Evolutionary conservation across 1,140 invertebrate genomes (phyloP).

Genomic region (Leptinotarsa defecta): DNA sequence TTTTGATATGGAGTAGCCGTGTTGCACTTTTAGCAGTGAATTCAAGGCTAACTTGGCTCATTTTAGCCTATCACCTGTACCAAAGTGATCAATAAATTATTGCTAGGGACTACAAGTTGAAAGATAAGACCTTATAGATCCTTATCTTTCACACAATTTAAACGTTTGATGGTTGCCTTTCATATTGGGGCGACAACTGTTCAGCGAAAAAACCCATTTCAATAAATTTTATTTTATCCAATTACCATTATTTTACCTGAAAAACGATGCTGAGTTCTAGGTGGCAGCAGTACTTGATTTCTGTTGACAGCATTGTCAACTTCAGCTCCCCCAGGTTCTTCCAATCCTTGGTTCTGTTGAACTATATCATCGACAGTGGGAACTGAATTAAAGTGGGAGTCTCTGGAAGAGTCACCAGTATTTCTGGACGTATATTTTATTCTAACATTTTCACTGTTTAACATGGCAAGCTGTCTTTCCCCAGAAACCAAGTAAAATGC

Average conservation of each 20-base stretch:
- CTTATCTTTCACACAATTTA: no score
- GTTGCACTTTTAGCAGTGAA: no score
- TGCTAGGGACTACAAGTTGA: no score
- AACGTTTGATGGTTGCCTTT: no score
- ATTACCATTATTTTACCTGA: conserved; percentile 27
- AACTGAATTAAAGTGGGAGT: conserved; percentile 30
- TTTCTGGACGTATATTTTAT: conserved; percentile 40
- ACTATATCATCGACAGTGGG: conserved; percentile 36
- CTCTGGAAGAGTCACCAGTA: conserved; percentile 37
- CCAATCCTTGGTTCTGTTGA: conserved; percentile 47
- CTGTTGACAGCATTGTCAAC: conserved; percentile 41
- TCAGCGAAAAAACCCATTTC: no score
- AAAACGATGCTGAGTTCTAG: conserved; percentile 36
- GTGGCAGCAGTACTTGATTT: conserved; percentile 43
- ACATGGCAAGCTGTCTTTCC: conserved; percentile 49
- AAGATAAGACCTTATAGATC: no score
- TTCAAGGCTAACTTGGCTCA: no score
- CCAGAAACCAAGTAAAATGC: conserved; percentile 64
- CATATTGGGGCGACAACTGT: no score
- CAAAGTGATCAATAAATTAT: no score
- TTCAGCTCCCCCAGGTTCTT: conserved; percentile 46
- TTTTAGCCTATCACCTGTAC: no score
- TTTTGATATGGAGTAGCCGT: no score
- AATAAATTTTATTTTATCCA: no score
- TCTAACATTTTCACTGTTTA: conserved; percentile 46